Evolutionary conservation across 2,113 vertebrate species (phyloP), one percentile per base, ranked within the genome.

Genomic region (Cacatua alba): DNA sequence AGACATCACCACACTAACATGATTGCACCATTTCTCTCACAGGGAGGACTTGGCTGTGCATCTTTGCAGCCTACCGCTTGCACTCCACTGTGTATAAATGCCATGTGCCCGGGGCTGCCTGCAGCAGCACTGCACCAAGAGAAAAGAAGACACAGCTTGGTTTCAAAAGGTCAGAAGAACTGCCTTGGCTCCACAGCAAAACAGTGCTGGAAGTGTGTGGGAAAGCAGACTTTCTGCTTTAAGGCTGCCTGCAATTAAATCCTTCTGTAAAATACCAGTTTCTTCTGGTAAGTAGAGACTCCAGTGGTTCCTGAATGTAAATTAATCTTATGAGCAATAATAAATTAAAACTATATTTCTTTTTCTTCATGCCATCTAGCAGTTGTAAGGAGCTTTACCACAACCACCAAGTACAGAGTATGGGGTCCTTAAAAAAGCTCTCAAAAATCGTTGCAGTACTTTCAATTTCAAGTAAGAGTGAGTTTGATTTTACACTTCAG

Each of bases 301-400:
- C 69, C 37, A 52, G 35, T 21, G 68, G 12, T 17, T 75, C 88
- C 74, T 84, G 86, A 64, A 60, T 92, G 82, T 87, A 71, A 92
- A 88, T 87, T 71, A 75, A 53, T 59, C 83, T 93, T 33, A 41
- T 46, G 43, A 80, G 35, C n/a, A 92, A 75, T 75, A 88, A 75
- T 52, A 92, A 83, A 90, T 92, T 88, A 55, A 68, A 90, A 78
- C 17, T n/a, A 48, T 28, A 18, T 75, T 55, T 57, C 69, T 46
- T 83, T 80, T 88, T 13, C 14, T 75, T 78, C 48, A 57, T 55
- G 57, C 31, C 13, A 23, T 41, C 20, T 26, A 71, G 46, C 55
- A 92, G 16, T 82, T 71, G 52, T 11, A 86, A 86, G 35, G 19
- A 71, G 19, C 51, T 60, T 93, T 78, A 91, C 69, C 57, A 86